Evolutionary conservation across 2,888 invertebrate genomes (phyloP).

Genomic region (Cryptocephalus moraei): DNA sequence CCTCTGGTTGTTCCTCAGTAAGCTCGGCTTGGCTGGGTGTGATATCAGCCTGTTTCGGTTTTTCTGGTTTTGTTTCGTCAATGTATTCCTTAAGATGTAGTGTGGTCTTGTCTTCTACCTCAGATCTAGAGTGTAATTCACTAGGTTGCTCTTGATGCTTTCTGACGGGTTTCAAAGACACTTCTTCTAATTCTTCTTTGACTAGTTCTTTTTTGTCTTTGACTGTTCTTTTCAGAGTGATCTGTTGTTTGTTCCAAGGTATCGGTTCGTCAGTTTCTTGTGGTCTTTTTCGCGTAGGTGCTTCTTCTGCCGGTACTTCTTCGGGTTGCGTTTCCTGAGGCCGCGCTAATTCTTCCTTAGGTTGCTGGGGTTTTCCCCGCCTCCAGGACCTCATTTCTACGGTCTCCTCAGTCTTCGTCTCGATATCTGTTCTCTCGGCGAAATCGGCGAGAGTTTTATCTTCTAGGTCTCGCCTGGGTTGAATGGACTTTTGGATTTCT

Average conservation of each 20-base stretch:
- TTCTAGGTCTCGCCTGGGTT: constrained; percentile 32
- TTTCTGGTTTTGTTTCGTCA: too few relatives aligned
- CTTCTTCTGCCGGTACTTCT: background rate
- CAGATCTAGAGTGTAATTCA: constrained; percentile 22
- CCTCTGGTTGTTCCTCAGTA: constrained; percentile 6
- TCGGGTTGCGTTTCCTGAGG: background rate
- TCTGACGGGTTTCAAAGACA: constrained; percentile 29
- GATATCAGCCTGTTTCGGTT: too few relatives aligned
- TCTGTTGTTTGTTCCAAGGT: constrained; percentile 56
- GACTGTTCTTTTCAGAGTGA: constrained; percentile 39
- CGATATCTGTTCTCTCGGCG: background rate
- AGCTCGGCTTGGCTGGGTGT: constrained; percentile 9
- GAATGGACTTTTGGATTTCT: constrained; percentile 41
- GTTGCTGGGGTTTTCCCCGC: background rate
- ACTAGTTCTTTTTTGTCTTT: constrained; percentile 43
- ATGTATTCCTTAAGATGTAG: constrained; percentile 9
- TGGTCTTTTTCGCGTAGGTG: constrained; percentile 21
- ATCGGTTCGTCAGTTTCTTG: constrained; percentile 27
- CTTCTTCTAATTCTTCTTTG: constrained; percentile 38
- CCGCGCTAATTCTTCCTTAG: background rate
- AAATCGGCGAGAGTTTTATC: constrained; percentile 25
- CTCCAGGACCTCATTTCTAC: constrained; percentile 5
- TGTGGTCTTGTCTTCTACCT: constrained; percentile 19
- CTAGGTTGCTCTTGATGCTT: background rate
- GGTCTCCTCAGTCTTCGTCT: background rate